These are phyloP conservation scores for Pachypeltis micranthus DNA, from an alignment of 1,140 invertebrate genomes.

Conservation along the genomic window DNA sequence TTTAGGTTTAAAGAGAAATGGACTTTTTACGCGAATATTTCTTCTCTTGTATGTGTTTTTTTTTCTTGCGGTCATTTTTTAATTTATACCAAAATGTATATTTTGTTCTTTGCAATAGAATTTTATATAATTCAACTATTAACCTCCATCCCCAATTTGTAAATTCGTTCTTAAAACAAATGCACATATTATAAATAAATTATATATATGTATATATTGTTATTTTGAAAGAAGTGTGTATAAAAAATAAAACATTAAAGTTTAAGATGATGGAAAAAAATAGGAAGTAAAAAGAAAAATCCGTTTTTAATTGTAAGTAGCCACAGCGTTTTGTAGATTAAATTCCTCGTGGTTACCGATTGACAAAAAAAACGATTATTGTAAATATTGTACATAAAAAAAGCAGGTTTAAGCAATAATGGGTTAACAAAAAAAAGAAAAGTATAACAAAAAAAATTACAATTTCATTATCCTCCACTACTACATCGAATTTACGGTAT, in stretches of 20 bases:
- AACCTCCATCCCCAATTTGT: no score
- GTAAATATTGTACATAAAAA: slow-evolving; percentile 12
- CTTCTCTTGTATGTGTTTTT: no score
- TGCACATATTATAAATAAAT: neutral
- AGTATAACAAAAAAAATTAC: neutral
- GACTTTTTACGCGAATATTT: no score
- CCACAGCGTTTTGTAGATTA: neutral
- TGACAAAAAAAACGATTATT: neutral
- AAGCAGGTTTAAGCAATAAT: slow-evolving; percentile 19
- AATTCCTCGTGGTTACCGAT: slow-evolving; percentile 13
- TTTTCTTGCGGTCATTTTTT: no score
- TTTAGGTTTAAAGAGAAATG: no score
- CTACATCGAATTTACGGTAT: slow-evolving; percentile 20
- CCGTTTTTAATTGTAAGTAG: neutral
- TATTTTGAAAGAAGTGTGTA: slow-evolving; percentile 8
- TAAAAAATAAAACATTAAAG: neutral
- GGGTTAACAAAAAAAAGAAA: slow-evolving; percentile 11
- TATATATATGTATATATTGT: neutral
- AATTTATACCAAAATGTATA: no score
- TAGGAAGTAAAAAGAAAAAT: neutral
- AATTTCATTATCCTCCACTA: slow-evolving; percentile 21
- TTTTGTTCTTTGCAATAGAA: no score
- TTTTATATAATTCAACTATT: no score
- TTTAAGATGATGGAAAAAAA: no score
- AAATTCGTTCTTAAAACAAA: slow-evolving; percentile 3